Evolutionary conservation across 35 echinoderm and acorn worm genomes (phyloP), one percentile per base, ranked within the genome.

Genomic region (Ophiothrix spiculata): DNA sequence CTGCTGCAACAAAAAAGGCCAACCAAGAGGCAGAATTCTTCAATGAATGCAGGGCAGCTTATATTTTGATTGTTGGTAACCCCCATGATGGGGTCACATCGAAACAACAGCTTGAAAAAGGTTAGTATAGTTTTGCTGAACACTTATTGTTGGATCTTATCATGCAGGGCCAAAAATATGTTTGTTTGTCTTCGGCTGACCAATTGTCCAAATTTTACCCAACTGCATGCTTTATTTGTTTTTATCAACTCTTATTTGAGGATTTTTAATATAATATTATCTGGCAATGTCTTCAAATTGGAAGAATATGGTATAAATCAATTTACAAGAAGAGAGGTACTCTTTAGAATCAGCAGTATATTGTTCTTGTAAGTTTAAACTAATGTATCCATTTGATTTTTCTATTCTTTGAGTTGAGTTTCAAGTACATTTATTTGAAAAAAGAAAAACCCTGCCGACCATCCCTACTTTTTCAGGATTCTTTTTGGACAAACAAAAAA

Each of bases 71-170:
- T 23, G 40, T 89, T 25, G 86, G 87, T 13, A 78, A 97, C 49
- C 82, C 79, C n/a, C 80, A 92, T 15, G 77, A 92, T 35, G 91
- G 85, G 40, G 88, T 97, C 75, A 87, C 88, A 76, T 97, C 95
- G 75, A 88, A 85, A 89, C 79, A 83, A 36, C 83, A 93, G 41
- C 88, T 97, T 11, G 75, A 83, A 54, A 64, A 64, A 83, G 85
- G 95, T 97, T 35, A 84, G 88, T 49, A 49, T 19, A 32, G 34
- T 32, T 13, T 33, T 4, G 42, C 6, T 49, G 19, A 37, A 19
- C 15, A 10, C 3, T 15, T 56, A 13, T 0, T 32, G 14, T 19
- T 35, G 23, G 4, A 45, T 33, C 16, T 31, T n/a, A 16, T 31
- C n/a, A 8, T 4, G 14, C 4, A 12, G 23, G 38, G 84, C 3